Evolutionary conservation across 2,113 vertebrate species (phyloP).

Genomic region (Taxidea taxus): DNA sequence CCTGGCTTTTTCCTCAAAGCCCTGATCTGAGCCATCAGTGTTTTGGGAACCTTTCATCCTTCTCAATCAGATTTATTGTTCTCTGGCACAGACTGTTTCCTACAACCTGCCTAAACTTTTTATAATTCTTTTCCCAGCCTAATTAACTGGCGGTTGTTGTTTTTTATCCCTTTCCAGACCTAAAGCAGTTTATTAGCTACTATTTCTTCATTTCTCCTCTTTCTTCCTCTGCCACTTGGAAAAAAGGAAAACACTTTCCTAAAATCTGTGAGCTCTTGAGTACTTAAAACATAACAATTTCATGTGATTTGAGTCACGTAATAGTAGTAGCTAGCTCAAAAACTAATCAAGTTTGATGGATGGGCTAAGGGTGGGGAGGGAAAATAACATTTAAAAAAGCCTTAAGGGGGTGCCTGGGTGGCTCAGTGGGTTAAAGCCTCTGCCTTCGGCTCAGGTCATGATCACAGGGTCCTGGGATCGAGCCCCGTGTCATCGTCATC

Average conservation of each 20-base stretch:
- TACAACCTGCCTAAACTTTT: constrained; percentile 4
- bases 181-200: constrained; percentile 3
- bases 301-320: not conserved
- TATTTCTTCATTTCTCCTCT: not conserved
- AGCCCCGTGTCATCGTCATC: no score
- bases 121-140: not conserved
- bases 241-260: not conserved
- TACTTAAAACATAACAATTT: constrained; percentile 24
- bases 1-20: not conserved
- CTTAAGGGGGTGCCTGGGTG: not conserved
- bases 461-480: no score
- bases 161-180: not conserved
- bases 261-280: constrained; percentile 6
- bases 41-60: not conserved
- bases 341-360: not conserved
- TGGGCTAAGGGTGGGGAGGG: not conserved
- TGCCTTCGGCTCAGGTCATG: no score
- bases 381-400: not conserved
- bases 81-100: not conserved
- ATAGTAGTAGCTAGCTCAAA: constrained; percentile 5
- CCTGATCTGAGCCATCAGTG: not conserved
- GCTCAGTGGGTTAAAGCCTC: no score
- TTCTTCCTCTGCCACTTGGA: not conserved
- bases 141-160: not conserved
- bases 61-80: not conserved